Conservation (phyloP, 2,113 vertebrate genomes). For the Morone chrysops region DNA sequence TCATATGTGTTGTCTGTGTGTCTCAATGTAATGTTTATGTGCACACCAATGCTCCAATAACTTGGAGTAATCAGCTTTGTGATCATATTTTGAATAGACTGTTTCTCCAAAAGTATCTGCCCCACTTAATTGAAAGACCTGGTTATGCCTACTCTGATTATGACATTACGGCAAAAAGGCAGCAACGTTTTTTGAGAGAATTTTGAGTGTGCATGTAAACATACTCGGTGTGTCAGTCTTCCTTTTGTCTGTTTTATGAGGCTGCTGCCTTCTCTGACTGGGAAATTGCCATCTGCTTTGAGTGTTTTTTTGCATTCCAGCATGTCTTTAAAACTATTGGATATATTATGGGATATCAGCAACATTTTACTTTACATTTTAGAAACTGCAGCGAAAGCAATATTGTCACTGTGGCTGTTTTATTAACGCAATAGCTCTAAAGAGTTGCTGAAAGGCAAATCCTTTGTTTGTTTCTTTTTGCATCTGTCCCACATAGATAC, state of each 20-base stretch:
- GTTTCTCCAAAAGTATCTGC: neutral
- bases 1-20: slow-evolving; percentile 68
- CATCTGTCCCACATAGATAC: slow-evolving; percentile 21
- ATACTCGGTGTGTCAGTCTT: slow-evolving; percentile 33
- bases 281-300: slow-evolving; percentile 48
- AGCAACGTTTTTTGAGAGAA: neutral
- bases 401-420: neutral
- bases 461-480: slow-evolving; percentile 40
- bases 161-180: neutral
- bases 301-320: slow-evolving; percentile 61
- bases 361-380: slow-evolving; percentile 18
- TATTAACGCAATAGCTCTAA: slow-evolving; percentile 33
- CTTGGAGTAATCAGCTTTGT: neutral
- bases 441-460: slow-evolving; percentile 61
- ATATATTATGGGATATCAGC: slow-evolving; percentile 11
- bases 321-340: slow-evolving; percentile 63
- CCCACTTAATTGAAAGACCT: neutral
- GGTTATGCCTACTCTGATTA: neutral
- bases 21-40: slow-evolving; percentile 49
- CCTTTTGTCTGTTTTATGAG: slow-evolving; percentile 68
- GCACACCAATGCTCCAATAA: slow-evolving; percentile 12
- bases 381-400: slow-evolving; percentile 9
- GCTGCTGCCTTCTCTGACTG: slow-evolving; percentile 42
- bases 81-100: neutral
- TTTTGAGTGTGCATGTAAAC: slow-evolving; percentile 54